Evolutionary conservation across 2,113 vertebrate species (phyloP), one percentile per base, ranked within the genome.

Genomic region (Lamprotornis superbus): DNA sequence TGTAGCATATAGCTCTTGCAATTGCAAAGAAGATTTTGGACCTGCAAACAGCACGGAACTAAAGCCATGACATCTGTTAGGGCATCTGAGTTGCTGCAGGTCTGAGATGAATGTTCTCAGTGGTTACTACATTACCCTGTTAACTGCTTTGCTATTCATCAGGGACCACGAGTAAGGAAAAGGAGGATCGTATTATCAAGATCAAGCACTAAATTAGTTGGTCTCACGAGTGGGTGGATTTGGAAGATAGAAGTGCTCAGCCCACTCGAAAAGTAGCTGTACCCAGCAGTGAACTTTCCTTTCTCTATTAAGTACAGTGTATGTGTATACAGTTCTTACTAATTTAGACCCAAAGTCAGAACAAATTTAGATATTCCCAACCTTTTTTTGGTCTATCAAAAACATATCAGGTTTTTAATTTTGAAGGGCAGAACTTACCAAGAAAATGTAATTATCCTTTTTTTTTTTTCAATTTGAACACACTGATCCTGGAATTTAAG

Each of bases 51-150:
- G 71, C 25, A 40, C 4, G 6, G 75, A 88, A 39, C 63, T 69
- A 83, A 93, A 93, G 42, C 70, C 67, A 11, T 77, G 78, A 59
- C 78, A 95, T 90, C 87, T 93, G 84, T 73, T 85, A 50, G 67
- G 91, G 85, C 55, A 73, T 86, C 50, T 42, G 78, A 93, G 93
- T 89, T 87, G 55, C 61, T 85, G 57, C 53, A 70, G 84, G 64
- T 87, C 70, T 59, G 52, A 74, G 65, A 79, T 76, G 46, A 91
- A 65, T 46, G 57, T 85, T 93, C 78, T 79, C 59, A 52, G 27
- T 69, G 63, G 42, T 74, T 82, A 57, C 81, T 87, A 18, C 19
- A 31, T 55, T 84, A 65, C 30, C 2, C 1, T 33, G 13, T 91
- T 88, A 85, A 83, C 35, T 57, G 27, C 70, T 95, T 87, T 6